Evolutionary conservation across 2,797 vertebrate species (phyloP), one percentile per base, ranked within the genome.

Genomic region (Oreortyx pictus): DNA sequence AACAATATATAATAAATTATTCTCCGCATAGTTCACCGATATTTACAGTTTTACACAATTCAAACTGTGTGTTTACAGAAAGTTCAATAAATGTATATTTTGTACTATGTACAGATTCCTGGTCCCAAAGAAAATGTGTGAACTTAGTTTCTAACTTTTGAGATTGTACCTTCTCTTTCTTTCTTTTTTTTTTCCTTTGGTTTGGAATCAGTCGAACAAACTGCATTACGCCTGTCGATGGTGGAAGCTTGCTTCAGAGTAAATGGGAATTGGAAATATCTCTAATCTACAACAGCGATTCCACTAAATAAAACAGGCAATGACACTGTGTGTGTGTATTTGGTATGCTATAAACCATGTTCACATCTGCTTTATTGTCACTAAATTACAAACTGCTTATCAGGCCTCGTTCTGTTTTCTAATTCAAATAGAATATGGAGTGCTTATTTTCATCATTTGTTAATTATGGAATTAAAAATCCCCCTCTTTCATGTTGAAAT

Each of bases 221-320:
- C 98, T 98, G 97, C 97, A 49, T 98, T 98, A 97, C 92, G 98
- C 98, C 98, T 98, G 97, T 98, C 89, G 89, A 98, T 97, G 98
- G 97, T 97, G 97, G 88, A 95, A 91, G 95, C 92, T 96, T 97
- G 95, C 96, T 60, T 87, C 96, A 93, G 66, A 83, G 94, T 83
- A 85, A 78, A 66, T 25, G 92, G 89, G 96, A 96, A 90, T 86
- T 96, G 96, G 95, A 96, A 98, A 80, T 98, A 98, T 98, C 98
- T 98, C 97, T 98, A 98, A 97, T 98, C 98, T 98, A 97, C 98
- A 98, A 97, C 96, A 98, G 97, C 98, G 85, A 98, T 98, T 98
- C 98, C 98, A 98, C 98, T 98, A 98, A 99, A 98, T 98, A 98
- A 98, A 99, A 98, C 98, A 98, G 98, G 98, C 98, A 98, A 98